Conservation (phyloP, 1,140 invertebrate genomes). For the Dreissena rostriformis region DNA sequence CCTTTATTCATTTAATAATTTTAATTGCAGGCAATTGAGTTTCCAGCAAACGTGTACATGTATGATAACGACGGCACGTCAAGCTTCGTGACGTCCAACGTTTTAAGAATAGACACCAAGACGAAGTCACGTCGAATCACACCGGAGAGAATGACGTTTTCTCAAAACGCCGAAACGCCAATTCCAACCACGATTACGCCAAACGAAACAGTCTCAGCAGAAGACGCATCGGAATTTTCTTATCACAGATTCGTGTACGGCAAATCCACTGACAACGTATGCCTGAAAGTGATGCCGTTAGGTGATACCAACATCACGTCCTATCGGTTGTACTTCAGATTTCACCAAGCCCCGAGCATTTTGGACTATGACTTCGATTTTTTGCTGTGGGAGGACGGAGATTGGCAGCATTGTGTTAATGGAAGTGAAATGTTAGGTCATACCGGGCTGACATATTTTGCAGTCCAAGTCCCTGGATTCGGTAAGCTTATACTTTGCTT, state of each 20-base stretch:
- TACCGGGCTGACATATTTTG: constrained; percentile 12
- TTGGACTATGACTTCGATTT: constrained; percentile 20
- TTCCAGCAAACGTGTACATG: constrained; percentile 33
- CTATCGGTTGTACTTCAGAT: constrained; percentile 7
- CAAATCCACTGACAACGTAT: constrained; percentile 20
- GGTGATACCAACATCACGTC: neutral
- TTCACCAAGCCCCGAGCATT: constrained; percentile 2
- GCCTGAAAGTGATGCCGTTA: constrained; percentile 7
- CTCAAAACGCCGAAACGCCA: constrained; percentile 14
- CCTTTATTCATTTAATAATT: too few species aligned
- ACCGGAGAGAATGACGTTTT: constrained; percentile 17
- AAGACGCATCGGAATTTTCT: constrained; percentile 34
- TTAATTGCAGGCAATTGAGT: constrained; percentile 35
- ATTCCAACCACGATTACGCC: neutral
- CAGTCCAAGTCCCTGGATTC: constrained; percentile 5
- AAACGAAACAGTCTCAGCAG: neutral
- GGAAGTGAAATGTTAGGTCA: constrained; percentile 15
- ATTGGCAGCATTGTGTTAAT: constrained; percentile 13
- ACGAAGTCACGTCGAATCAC: neutral
- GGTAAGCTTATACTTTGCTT: constrained; percentile 3
- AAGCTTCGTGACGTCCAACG: constrained; percentile 16
- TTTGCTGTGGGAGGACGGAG: neutral
- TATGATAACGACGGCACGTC: constrained; percentile 42
- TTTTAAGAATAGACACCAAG: constrained; percentile 18
- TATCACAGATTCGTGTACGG: constrained; percentile 29